A percentile compares a stretch with the other conserved stretches of the same genome.
These are phyloP conservation scores for Alloplasta piceator DNA, from an alignment of 2,888 invertebrate genomes.

Conservation along the genomic window DNA sequence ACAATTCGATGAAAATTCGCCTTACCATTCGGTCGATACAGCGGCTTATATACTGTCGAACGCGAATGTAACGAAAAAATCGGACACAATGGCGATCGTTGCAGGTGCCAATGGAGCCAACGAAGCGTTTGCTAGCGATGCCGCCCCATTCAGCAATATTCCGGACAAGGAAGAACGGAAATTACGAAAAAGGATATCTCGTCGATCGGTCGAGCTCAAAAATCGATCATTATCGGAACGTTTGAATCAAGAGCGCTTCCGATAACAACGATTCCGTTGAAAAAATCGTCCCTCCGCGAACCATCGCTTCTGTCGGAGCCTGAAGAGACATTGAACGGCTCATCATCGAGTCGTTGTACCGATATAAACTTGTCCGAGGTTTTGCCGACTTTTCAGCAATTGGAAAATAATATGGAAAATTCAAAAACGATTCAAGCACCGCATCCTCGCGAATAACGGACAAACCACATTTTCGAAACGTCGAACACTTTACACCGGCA, in stretches of 20 bases:
- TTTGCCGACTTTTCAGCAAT: slow-evolving; percentile 56
- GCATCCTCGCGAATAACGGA: background rate
- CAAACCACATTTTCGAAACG: slow-evolving; percentile 50
- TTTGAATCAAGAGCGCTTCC: background rate
- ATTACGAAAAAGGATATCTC: background rate
- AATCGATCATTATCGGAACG: background rate
- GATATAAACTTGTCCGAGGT: slow-evolving; percentile 62
- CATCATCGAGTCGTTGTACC: slow-evolving; percentile 2
- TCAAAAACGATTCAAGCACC: background rate
- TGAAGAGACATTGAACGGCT: background rate
- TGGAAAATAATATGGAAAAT: slow-evolving; percentile 44
- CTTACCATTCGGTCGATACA: slow-evolving; percentile 76
- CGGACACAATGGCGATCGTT: slow-evolving; percentile 69
- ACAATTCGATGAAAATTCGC: slow-evolving; percentile 37
- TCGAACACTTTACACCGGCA: slow-evolving; percentile 73
- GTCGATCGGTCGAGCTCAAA: background rate
- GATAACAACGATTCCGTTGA: background rate
- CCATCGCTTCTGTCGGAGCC: no score
- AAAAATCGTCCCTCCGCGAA: background rate
- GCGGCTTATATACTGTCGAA: slow-evolving; percentile 76
- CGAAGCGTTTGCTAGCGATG: background rate
- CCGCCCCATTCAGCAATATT: background rate
- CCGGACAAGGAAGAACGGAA: background rate
- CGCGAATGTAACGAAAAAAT: slow-evolving; percentile 73
- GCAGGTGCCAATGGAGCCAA: slow-evolving; percentile 68